Percentiles rank a stretch among this genome's conserved stretches.
Conservation (phyloP, 2,797 vertebrate species). For the Forpus xanthops region DNA sequence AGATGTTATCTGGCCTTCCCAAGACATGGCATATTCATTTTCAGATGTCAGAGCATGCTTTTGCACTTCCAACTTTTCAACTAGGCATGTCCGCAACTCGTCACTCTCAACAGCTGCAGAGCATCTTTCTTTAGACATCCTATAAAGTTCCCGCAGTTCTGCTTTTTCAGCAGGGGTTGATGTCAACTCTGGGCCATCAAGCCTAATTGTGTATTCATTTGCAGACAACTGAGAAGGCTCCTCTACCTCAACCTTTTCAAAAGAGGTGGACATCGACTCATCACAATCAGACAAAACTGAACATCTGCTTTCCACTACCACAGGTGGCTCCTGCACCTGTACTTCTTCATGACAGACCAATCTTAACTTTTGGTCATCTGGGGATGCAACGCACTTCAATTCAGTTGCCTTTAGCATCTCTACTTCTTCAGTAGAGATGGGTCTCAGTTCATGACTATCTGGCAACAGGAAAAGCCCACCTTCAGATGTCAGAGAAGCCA, state of each 20-base stretch:
- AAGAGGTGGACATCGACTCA: not conserved
- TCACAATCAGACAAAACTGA: not conserved
- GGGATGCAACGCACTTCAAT: constrained; percentile 34
- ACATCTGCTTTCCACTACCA: not conserved
- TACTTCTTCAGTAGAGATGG: constrained; percentile 4
- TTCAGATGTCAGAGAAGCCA: not conserved
- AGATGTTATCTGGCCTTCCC: not conserved
- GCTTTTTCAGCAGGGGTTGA: not conserved
- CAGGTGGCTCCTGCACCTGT: not conserved
- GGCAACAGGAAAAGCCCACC: not conserved
- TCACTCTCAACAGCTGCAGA: not conserved
- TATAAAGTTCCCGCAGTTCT: not conserved
- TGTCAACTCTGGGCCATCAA: not conserved
- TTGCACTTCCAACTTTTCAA: not conserved
- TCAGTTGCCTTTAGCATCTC: constrained; percentile 47
- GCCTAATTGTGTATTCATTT: not conserved
- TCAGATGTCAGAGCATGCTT: not conserved
- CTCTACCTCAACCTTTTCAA: not conserved
- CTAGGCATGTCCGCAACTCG: not conserved
- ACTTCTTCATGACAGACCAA: not conserved
- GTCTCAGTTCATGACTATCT: not conserved
- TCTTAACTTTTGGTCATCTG: constrained; percentile 4
- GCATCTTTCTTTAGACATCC: not conserved
- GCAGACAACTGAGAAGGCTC: not conserved
- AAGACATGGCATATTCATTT: not conserved